Evolutionary conservation across 2,888 invertebrate genomes (phyloP).

Genomic region (Nomada ruficornis): DNA sequence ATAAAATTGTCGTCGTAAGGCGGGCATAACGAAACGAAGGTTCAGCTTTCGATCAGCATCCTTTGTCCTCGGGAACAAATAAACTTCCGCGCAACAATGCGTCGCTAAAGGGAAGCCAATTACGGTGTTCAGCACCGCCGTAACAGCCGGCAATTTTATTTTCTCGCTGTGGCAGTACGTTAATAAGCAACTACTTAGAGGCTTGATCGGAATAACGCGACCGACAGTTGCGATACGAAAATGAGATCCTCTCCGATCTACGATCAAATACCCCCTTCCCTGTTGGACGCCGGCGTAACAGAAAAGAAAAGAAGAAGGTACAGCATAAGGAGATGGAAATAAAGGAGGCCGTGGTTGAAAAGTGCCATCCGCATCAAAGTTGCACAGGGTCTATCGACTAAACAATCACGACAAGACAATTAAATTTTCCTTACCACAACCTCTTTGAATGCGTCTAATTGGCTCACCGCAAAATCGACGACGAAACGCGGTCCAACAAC

Average conservation of each 20-base stretch:
- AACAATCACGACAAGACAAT: slow-evolving; percentile 31
- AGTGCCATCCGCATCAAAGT: slow-evolving; percentile 5
- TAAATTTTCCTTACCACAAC: slow-evolving; percentile 30
- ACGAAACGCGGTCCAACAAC: slow-evolving; percentile 8
- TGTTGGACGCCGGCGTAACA: neutral
- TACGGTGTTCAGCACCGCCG: slow-evolving; percentile 51
- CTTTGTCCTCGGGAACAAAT: slow-evolving; percentile 28
- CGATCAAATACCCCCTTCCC: slow-evolving; percentile 29
- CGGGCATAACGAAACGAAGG: slow-evolving; percentile 32
- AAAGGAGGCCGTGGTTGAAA: slow-evolving; percentile 4
- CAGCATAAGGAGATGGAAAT: neutral
- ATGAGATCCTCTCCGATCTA: slow-evolving; percentile 1
- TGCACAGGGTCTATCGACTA: slow-evolving; percentile 24
- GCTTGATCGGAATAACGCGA: slow-evolving; percentile 19
- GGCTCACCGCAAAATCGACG: slow-evolving; percentile 42
- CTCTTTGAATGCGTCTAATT: slow-evolving; percentile 60
- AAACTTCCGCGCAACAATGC: slow-evolving; percentile 19
- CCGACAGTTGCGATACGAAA: slow-evolving; percentile 22
- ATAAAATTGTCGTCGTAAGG: neutral
- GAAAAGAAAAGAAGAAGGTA: neutral
- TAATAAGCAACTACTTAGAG: slow-evolving; percentile 49
- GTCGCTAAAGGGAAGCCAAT: slow-evolving; percentile 29
- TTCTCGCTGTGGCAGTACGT: slow-evolving; percentile 25
- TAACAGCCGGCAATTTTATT: slow-evolving; percentile 46
- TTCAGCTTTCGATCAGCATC: slow-evolving; percentile 17